Evolutionary conservation across 2,888 invertebrate species (phyloP).

Genomic region (Ptychoptera contaminata): DNA sequence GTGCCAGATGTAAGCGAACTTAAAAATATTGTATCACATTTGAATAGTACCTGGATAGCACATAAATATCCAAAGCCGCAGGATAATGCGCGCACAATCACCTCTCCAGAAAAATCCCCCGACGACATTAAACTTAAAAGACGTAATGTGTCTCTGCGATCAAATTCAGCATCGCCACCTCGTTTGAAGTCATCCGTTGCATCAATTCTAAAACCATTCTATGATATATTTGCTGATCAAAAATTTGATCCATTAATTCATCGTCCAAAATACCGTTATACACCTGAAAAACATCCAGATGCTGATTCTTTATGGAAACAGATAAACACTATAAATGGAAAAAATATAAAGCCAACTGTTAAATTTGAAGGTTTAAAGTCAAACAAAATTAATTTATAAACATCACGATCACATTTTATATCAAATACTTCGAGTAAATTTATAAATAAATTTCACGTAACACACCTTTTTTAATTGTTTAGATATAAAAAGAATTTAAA

Average conservation of each 20-base stretch:
- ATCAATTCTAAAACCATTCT: constrained; percentile 29
- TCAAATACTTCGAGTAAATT: too few relatives aligned
- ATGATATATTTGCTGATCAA: constrained; percentile 44
- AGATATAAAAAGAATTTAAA: too few relatives aligned
- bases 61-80: constrained; percentile 57
- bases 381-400: constrained; percentile 7
- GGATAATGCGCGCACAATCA: constrained; percentile 51
- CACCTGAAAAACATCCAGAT: constrained; percentile 33
- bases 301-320: constrained; percentile 20
- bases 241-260: constrained; percentile 60
- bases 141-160: constrained; percentile 15
- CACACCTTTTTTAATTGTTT: too few relatives aligned
- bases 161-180: constrained; percentile 33
- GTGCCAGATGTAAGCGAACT: constrained; percentile 64
- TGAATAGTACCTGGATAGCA: constrained; percentile 66
- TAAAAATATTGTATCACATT: constrained; percentile 59
- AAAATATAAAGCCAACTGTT: constrained; percentile 29
- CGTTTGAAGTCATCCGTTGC: constrained; percentile 32
- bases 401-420: background rate
- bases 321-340: constrained; percentile 39
- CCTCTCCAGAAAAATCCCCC: constrained; percentile 31
- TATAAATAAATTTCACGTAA: too few relatives aligned
- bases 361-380: constrained; percentile 24
- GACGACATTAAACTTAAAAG: constrained; percentile 14
- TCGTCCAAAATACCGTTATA: constrained; percentile 60